phyloP scores from a whole-genome alignment of 2,797 vertebrate genomes.

The Pogoniulus pusillus region DNA sequence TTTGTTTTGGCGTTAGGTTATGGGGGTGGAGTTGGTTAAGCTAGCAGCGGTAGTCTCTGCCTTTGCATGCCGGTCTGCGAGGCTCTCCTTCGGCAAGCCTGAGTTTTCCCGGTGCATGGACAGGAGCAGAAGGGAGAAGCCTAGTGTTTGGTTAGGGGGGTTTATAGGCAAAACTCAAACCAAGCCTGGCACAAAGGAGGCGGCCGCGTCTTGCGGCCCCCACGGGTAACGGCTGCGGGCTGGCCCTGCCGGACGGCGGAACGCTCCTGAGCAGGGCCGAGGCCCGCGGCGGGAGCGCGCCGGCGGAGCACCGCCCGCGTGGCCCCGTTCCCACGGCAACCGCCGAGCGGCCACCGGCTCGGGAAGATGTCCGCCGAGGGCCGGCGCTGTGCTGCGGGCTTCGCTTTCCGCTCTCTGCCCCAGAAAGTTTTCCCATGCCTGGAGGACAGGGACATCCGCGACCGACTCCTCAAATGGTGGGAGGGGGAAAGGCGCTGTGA shows the following conservation, averaged over 20 bases:
- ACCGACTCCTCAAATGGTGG: conserved; percentile 78
- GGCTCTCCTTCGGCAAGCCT: neutral
- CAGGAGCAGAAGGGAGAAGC: too few relatives aligned
- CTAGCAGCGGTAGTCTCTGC: neutral
- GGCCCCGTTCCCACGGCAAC: conserved; percentile 62
- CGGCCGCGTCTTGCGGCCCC: rapidly evolving
- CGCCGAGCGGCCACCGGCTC: rapidly evolving
- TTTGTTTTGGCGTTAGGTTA: rapidly evolving
- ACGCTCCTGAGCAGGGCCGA: neutral
- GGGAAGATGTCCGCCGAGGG: conserved; percentile 53
- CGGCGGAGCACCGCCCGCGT: neutral
- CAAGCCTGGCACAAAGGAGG: rapidly evolving
- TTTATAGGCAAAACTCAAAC: rapidly evolving
- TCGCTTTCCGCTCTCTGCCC: conserved; percentile 70
- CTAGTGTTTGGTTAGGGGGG: rapidly evolving
- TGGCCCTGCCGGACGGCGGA: neutral
- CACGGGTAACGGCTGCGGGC: too few relatives aligned
- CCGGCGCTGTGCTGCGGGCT: rapidly evolving
- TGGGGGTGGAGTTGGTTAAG: rapidly evolving
- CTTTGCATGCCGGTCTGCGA: rapidly evolving
- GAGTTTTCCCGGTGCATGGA: rapidly evolving
- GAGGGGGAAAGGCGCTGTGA: neutral
- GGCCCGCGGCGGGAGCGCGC: neutral
- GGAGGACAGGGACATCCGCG: conserved; percentile 30
- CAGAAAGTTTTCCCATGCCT: conserved; percentile 68